Conservation (phyloP, 2,797 vertebrate genomes). For the Myoxocephalus aenaeus region DNA sequence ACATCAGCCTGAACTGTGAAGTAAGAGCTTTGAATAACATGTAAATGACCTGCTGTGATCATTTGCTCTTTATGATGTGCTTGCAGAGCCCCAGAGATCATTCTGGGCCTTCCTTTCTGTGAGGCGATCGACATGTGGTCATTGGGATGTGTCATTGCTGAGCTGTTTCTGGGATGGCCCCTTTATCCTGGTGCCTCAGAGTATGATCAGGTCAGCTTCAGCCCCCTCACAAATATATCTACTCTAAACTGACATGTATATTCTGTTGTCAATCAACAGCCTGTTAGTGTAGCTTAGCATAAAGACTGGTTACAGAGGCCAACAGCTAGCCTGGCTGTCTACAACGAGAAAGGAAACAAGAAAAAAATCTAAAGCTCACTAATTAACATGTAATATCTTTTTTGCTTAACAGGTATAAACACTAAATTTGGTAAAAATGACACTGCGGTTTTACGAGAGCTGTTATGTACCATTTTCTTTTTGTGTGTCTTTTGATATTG, state of each 20-base stretch:
- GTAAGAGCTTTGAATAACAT: not conserved
- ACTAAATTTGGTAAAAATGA: not conserved
- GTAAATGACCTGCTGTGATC: not conserved
- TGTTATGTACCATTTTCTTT: not conserved
- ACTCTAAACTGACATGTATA: not conserved
- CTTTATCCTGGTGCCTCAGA: slow-evolving; percentile 98
- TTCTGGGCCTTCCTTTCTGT: slow-evolving; percentile 96
- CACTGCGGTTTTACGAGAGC: not conserved
- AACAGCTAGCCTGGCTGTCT: not conserved
- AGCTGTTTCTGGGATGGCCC: slow-evolving; percentile 97
- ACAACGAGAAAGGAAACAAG: no score
- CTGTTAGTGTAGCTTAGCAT: no score
- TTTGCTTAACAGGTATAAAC: not conserved
- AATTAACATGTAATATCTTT: not conserved
- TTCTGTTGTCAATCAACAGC: not conserved
- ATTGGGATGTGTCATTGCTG: slow-evolving; percentile 96
- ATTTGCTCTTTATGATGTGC: not conserved
- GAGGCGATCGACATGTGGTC: slow-evolving; percentile 99
- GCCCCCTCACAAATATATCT: not conserved
- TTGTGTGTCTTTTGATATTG: not conserved
- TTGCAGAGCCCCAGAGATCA: slow-evolving; percentile 97
- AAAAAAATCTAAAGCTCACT: no score
- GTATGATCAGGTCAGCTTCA: slow-evolving; percentile 93
- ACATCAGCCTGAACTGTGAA: not conserved
- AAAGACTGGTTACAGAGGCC: no score